phyloP scores from a whole-genome alignment of 1,140 invertebrate species.

The Glomeris maerens region DNA sequence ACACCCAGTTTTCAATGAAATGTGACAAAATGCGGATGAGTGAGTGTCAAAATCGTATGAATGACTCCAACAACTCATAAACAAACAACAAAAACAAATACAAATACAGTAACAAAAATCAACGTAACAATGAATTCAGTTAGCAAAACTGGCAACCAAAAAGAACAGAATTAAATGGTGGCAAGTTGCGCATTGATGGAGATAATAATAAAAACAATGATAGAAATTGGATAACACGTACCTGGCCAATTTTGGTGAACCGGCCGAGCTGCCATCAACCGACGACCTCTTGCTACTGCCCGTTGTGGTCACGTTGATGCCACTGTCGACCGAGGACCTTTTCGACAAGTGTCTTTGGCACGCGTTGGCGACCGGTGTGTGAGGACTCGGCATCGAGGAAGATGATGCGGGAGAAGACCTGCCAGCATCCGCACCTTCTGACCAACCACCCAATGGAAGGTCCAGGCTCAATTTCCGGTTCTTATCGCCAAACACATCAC shows the following conservation, averaged over 20 bases:
- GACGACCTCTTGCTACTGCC: not conserved
- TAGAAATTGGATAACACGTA: too few relatives aligned
- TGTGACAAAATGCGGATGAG: too few relatives aligned
- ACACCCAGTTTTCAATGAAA: too few relatives aligned
- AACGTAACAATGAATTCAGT: too few relatives aligned
- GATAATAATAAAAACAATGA: too few relatives aligned
- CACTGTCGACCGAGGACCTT: constrained; percentile 67
- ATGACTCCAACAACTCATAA: too few relatives aligned
- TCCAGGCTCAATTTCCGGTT: constrained; percentile 23
- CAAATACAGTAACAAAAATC: too few relatives aligned
- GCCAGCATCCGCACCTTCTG: not conserved
- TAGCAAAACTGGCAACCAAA: too few relatives aligned
- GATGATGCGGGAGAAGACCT: not conserved
- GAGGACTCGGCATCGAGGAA: constrained; percentile 29
- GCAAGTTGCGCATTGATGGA: too few relatives aligned
- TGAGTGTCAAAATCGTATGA: too few relatives aligned
- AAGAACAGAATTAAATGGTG: too few relatives aligned
- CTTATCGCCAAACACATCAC: not conserved
- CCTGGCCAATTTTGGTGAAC: constrained; percentile 37
- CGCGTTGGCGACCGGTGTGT: constrained; percentile 15
- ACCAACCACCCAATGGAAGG: constrained; percentile 13
- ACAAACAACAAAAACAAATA: too few relatives aligned
- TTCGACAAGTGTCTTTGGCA: constrained; percentile 40
- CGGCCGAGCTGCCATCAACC: not conserved
- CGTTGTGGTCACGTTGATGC: constrained; percentile 48